phyloP scores from a whole-genome alignment of 2,888 invertebrate genomes.

The Ectobius pallidus region DNA sequence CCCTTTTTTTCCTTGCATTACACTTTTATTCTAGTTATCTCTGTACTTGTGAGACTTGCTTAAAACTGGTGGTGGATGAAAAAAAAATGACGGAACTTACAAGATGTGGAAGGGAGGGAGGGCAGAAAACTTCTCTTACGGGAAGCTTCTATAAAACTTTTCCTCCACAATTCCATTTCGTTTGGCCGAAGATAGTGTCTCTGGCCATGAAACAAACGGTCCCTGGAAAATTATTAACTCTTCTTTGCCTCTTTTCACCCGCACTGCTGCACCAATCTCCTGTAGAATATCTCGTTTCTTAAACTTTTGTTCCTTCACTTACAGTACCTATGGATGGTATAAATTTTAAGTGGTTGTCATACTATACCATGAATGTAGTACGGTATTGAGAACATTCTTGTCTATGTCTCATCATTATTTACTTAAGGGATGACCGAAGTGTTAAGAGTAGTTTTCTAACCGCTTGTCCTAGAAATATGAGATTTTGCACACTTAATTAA shows the following conservation, averaged over 20 bases:
- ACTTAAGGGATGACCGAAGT: too few relatives aligned
- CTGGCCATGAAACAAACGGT: constrained; percentile 33
- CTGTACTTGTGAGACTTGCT: constrained; percentile 18
- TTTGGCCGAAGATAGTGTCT: constrained; percentile 31
- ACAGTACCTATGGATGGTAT: too few relatives aligned
- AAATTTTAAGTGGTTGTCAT: too few relatives aligned
- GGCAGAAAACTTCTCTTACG: background rate
- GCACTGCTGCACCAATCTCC: too few relatives aligned
- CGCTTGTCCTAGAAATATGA: too few relatives aligned
- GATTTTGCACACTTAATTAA: too few relatives aligned
- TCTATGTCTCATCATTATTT: too few relatives aligned
- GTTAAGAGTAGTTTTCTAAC: too few relatives aligned
- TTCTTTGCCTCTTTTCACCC: background rate
- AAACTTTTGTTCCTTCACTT: too few relatives aligned
- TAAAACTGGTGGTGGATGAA: background rate
- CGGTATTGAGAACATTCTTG: too few relatives aligned
- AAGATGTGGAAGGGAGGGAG: background rate
- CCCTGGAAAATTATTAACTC: constrained; percentile 31
- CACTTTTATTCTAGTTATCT: constrained; percentile 8
- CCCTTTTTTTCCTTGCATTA: background rate
- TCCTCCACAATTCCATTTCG: constrained; percentile 37
- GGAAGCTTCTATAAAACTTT: constrained; percentile 19
- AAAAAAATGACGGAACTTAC: background rate
- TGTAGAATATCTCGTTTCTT: too few relatives aligned
- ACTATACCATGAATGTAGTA: too few relatives aligned